Conservation (phyloP, 2,797 vertebrate genomes). For the Borostomias antarcticus region DNA sequence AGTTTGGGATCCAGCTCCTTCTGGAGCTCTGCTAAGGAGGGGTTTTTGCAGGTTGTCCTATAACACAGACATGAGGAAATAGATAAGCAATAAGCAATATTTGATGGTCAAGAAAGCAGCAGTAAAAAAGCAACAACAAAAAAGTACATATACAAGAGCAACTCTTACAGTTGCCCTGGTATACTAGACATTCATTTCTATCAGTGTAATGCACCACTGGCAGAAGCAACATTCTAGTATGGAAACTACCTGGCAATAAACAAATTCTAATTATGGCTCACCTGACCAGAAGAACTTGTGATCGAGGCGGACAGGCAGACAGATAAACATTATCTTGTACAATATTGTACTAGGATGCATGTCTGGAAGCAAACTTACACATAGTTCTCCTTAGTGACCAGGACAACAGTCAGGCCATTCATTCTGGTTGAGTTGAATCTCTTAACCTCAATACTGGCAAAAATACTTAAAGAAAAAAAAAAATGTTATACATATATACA, state of each 20-base stretch:
- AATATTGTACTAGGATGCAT: no score
- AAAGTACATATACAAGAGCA: no score
- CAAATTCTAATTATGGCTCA: no score
- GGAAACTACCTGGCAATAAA: no score
- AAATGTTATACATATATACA: not conserved
- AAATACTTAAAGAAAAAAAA: conserved; percentile 48
- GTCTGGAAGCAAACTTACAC: conserved; percentile 51
- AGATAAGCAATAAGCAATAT: no score
- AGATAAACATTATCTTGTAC: not conserved
- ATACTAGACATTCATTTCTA: no score
- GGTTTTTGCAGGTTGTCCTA: conserved; percentile 64
- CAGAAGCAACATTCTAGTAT: no score
- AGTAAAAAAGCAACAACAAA: no score
- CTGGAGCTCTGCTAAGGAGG: conserved; percentile 59
- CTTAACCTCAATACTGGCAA: conserved; percentile 62
- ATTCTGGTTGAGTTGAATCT: conserved; percentile 47
- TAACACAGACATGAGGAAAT: conserved; percentile 3
- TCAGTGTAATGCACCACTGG: no score
- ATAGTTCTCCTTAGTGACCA: conserved; percentile 49
- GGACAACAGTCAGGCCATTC: conserved; percentile 53
- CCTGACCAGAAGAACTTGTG: not conserved
- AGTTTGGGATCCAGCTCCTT: conserved; percentile 47
- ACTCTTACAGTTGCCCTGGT: no score
- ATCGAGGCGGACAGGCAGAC: not conserved
- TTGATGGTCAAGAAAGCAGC: no score